Evolutionary conservation across 2,797 vertebrate species (phyloP).

Genomic region (Pristis pectinata): DNA sequence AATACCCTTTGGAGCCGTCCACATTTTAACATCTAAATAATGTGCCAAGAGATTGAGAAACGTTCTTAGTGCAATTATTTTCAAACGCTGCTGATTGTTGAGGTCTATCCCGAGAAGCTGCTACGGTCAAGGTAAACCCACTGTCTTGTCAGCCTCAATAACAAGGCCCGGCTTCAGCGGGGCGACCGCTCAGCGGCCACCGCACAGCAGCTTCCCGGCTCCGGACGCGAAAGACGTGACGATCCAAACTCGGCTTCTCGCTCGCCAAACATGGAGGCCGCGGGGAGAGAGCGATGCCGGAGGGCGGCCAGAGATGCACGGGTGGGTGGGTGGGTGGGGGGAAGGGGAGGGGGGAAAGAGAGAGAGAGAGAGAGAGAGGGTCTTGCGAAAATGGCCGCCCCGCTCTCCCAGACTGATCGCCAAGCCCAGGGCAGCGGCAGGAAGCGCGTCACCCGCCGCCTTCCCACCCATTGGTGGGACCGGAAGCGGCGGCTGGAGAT

Average conservation of each 20-base stretch:
- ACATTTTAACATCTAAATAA: background rate
- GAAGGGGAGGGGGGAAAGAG: background rate
- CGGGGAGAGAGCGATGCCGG: slow-evolving; percentile 11
- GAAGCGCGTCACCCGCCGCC: slow-evolving; percentile 19
- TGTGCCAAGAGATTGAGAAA: background rate
- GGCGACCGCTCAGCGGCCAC: background rate
- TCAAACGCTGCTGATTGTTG: background rate
- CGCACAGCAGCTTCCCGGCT: slow-evolving; percentile 30
- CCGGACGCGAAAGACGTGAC: slow-evolving; percentile 37
- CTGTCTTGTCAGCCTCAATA: slow-evolving; percentile 42
- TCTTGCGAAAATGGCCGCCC: slow-evolving; percentile 1
- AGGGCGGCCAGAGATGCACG: background rate
- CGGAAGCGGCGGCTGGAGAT: slow-evolving; percentile 16
- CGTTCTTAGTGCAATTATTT: background rate
- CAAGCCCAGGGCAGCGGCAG: background rate
- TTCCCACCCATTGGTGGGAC: background rate
- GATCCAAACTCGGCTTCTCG: slow-evolving; percentile 39
- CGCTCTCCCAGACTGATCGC: background rate
- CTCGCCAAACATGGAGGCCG: slow-evolving; percentile 43
- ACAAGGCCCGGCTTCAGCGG: slow-evolving; percentile 17
- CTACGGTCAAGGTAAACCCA: slow-evolving; percentile 34
- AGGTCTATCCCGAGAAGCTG: slow-evolving; percentile 14
- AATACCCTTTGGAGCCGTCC: background rate
- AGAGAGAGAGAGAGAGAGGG: background rate
- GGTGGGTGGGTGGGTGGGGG: background rate